Evolutionary conservation across 2,113 vertebrate species (phyloP).

Genomic region (Neodon shergylaensis): DNA sequence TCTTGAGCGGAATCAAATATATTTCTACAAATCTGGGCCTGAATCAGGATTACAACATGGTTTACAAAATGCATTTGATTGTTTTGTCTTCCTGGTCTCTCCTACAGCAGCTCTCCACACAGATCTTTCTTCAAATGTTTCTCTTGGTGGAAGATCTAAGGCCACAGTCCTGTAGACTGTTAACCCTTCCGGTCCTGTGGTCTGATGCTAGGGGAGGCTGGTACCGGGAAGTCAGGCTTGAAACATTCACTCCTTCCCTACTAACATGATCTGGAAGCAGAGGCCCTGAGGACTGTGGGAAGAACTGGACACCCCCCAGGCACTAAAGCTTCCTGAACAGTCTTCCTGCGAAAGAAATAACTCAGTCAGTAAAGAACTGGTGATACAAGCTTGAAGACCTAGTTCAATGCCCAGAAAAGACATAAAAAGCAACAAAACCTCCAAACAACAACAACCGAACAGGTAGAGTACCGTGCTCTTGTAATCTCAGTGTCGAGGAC

Average conservation of each 20-base stretch:
- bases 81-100: not conserved
- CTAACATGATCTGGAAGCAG: too few relatives aligned
- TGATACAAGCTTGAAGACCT: not conserved
- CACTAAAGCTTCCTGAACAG: not conserved
- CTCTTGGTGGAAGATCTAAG: not conserved
- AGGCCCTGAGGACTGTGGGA: not conserved
- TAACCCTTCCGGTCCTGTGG: not conserved
- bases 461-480: not conserved
- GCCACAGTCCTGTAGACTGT: not conserved
- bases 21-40: not conserved
- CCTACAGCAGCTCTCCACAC: not conserved
- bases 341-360: not conserved
- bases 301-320: not conserved
- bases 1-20: not conserved
- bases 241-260: not conserved
- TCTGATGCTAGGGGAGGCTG: not conserved
- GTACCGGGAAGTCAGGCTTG: not conserved
- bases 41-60: not conserved
- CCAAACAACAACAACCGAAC: not conserved
- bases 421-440: not conserved
- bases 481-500: not conserved
- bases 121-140: not conserved
- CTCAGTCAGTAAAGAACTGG: too few relatives aligned
- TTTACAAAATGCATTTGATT: not conserved
- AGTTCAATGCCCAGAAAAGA: too few relatives aligned